A percentile compares a stretch with the other conserved stretches of the same genome.
phyloP scores from a whole-genome alignment of 2,888 invertebrate species.

The Temnothorax unifasciatus region DNA sequence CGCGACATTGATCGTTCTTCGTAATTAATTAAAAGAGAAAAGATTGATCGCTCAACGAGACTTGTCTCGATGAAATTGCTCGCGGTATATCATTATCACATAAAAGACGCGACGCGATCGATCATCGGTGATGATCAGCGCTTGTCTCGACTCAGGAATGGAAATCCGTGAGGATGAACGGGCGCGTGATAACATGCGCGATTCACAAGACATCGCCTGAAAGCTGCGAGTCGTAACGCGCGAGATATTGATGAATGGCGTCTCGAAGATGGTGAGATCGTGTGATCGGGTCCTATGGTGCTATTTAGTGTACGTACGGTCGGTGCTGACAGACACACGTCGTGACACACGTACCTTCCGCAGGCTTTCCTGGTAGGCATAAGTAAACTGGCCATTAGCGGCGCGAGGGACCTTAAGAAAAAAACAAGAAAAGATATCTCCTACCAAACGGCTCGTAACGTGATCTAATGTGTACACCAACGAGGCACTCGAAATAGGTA shows the following conservation, averaged over 20 bases:
- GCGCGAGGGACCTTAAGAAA: slow-evolving; percentile 90
- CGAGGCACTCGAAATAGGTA: slow-evolving; percentile 77
- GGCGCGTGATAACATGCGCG: slow-evolving; percentile 4
- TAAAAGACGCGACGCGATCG: slow-evolving; percentile 19
- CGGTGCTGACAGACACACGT: slow-evolving; percentile 72
- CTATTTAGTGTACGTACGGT: slow-evolving; percentile 79
- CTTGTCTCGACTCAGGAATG: slow-evolving; percentile 21
- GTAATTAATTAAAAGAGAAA: not conserved
- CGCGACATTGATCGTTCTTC: not conserved
- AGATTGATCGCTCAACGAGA: not conserved
- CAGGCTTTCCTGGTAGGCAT: slow-evolving; percentile 90
- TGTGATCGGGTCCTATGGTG: slow-evolving; percentile 67
- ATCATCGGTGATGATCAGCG: slow-evolving; percentile 19
- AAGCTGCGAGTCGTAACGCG: slow-evolving; percentile 32
- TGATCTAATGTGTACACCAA: slow-evolving; percentile 79
- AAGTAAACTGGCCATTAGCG: slow-evolving; percentile 89
- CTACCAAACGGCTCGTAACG: slow-evolving; percentile 81
- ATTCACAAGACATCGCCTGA: slow-evolving; percentile 18
- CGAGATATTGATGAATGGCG: slow-evolving; percentile 27
- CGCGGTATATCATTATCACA: not conserved
- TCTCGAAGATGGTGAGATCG: slow-evolving; percentile 55
- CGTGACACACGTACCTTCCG: slow-evolving; percentile 84
- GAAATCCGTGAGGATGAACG: slow-evolving; percentile 25
- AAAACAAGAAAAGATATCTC: slow-evolving; percentile 86
- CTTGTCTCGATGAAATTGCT: not conserved